Evolutionary conservation across 1,140 invertebrate species (phyloP).

Genomic region (Drosophila arizonae): DNA sequence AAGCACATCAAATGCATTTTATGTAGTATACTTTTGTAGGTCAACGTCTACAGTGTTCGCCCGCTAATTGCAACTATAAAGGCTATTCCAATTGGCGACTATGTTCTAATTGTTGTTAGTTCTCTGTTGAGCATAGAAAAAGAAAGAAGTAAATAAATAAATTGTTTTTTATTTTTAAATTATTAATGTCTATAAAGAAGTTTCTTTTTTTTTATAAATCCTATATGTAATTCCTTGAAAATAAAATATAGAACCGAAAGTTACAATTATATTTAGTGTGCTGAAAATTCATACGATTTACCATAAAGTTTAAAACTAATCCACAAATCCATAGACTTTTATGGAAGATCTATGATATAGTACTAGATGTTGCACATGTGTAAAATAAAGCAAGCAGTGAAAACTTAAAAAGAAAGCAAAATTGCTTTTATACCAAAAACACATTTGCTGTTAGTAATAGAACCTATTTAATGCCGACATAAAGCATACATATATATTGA

Average conservation of each 20-base stretch:
- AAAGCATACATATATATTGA: not conserved
- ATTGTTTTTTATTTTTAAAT: no score
- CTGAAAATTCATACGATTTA: not conserved
- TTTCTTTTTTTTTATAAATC: no score
- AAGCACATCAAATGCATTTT: not conserved
- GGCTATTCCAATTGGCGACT: not conserved
- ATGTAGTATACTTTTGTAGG: slow-evolving; percentile 24
- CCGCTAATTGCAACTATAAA: not conserved
- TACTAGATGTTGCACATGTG: not conserved
- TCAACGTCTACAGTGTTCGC: not conserved
- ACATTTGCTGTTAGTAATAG: no score
- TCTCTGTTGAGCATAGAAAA: not conserved
- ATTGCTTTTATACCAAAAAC: not conserved
- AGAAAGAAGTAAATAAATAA: not conserved
- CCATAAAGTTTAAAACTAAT: no score
- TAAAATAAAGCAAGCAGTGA: not conserved
- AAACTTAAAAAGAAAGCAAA: not conserved
- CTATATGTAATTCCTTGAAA: no score
- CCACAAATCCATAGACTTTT: not conserved
- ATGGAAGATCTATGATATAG: slow-evolving; percentile 2
- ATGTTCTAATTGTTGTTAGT: not conserved
- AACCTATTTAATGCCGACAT: no score
- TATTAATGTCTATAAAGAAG: no score
- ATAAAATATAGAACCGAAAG: not conserved
- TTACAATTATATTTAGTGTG: not conserved